Evolutionary conservation across 2,113 vertebrate genomes (phyloP).

Genomic region (Rhipidura dahli): DNA sequence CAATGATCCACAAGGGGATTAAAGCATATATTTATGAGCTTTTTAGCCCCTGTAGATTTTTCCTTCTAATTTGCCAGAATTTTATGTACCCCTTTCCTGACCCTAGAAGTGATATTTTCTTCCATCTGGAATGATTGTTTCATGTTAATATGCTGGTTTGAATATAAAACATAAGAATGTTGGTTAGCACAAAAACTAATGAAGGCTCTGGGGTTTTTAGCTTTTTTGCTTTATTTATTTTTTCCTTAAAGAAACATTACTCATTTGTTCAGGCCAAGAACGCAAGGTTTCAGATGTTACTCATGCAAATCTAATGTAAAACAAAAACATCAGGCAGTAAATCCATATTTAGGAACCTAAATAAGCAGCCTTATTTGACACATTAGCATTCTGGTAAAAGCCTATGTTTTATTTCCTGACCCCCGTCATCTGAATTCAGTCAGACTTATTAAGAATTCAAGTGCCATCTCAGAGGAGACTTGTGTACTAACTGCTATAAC

Average conservation of each 20-base stretch:
- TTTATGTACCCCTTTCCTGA: conserved; percentile 63
- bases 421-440: neutral
- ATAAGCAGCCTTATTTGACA: conserved; percentile 18
- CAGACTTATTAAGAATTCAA: neutral
- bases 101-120: conserved; percentile 57
- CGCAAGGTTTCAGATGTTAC: conserved; percentile 24
- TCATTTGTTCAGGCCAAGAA: conserved; percentile 42
- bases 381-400: conserved; percentile 19
- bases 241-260: conserved; percentile 51
- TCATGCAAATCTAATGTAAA: conserved; percentile 41
- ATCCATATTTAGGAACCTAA: conserved; percentile 35
- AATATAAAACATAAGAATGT: conserved; percentile 62
- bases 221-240: conserved; percentile 39
- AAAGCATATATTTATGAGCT: conserved; percentile 57
- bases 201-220: conserved; percentile 60
- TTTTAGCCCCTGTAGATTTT: conserved; percentile 61
- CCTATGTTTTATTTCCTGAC: neutral
- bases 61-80: conserved; percentile 64
- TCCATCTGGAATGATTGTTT: conserved; percentile 67
- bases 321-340: conserved; percentile 17
- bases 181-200: conserved; percentile 65
- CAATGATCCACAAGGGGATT: conserved; percentile 47
- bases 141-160: conserved; percentile 54
- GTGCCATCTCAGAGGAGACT: neutral
- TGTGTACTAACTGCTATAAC: neutral